Percentiles rank a stretch among this genome's conserved stretches.
Evolutionary conservation across 2,113 vertebrate genomes (phyloP).

Genomic region (Oncorhynchus tshawytscha): DNA sequence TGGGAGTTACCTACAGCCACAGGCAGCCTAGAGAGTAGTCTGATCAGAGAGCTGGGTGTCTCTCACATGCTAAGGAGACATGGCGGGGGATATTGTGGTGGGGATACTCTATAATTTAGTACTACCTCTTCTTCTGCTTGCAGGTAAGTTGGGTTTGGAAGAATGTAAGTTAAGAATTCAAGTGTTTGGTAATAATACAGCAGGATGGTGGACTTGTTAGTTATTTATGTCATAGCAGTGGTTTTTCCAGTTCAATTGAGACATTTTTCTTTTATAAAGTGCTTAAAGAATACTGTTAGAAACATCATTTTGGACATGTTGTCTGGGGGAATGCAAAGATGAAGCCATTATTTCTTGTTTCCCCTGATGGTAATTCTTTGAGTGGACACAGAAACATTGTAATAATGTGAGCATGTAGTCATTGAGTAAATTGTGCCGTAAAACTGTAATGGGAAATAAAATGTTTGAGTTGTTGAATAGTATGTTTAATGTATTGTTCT

Average conservation of each 20-base stretch:
- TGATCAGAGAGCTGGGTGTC: constrained; percentile 11
- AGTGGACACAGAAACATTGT: background rate
- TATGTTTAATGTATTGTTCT: background rate
- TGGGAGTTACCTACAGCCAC: constrained; percentile 33
- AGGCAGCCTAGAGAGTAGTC: constrained; percentile 16
- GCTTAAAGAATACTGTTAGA: no score
- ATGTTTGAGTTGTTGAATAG: background rate
- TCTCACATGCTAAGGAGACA: constrained; percentile 33
- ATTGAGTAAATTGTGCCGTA: background rate
- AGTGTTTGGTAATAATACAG: background rate
- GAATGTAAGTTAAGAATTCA: background rate
- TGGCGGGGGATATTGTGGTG: constrained; percentile 57
- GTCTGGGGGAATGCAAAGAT: no score
- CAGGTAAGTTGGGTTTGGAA: constrained; percentile 59
- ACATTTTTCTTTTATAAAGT: no score
- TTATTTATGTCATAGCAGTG: no score
- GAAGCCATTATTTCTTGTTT: no score
- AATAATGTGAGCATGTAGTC: background rate
- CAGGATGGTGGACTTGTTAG: background rate
- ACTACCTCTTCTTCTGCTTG: constrained; percentile 63
- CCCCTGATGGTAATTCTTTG: background rate
- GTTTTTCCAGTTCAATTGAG: no score
- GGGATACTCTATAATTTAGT: constrained; percentile 68
- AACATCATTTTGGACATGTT: no score
- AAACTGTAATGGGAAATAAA: background rate